phyloP scores from a whole-genome alignment of 2,888 invertebrate genomes.

The Tromatobia lineatoria region DNA sequence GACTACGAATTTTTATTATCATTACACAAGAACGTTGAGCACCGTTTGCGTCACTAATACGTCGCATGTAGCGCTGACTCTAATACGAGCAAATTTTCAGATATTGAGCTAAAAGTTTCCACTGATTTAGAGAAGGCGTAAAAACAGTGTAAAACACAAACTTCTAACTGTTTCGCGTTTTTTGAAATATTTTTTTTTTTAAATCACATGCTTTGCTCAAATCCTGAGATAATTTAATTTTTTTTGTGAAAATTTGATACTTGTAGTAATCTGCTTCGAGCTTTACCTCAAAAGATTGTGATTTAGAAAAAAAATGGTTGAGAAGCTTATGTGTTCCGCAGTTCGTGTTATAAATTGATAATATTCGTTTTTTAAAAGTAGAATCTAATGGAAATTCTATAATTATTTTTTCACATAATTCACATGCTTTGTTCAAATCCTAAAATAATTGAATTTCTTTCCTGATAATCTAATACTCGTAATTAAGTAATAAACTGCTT shows the following conservation, averaged over 20 bases:
- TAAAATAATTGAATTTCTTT: no score
- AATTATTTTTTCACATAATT: no score
- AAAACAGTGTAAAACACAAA: background rate
- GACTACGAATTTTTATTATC: constrained; percentile 4
- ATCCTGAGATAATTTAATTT: background rate
- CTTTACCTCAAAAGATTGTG: background rate
- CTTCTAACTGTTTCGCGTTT: no score
- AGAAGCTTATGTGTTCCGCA: no score
- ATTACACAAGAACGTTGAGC: constrained; percentile 7
- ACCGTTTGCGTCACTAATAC: constrained; percentile 7
- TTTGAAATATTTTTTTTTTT: background rate
- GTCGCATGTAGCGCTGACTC: background rate
- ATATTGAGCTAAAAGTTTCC: background rate
- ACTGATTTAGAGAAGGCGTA: background rate
- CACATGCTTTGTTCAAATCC: no score
- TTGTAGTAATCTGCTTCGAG: background rate
- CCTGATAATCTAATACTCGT: no score
- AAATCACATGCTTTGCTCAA: background rate
- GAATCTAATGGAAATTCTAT: no score
- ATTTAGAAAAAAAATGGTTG: no score
- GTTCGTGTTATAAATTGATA: no score
- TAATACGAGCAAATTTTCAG: background rate
- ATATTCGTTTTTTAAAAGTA: no score
- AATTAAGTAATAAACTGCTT: no score
- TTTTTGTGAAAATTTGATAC: background rate